Evolutionary conservation across 1,140 invertebrate genomes (phyloP).

Genomic region (Carposina sasakii): DNA sequence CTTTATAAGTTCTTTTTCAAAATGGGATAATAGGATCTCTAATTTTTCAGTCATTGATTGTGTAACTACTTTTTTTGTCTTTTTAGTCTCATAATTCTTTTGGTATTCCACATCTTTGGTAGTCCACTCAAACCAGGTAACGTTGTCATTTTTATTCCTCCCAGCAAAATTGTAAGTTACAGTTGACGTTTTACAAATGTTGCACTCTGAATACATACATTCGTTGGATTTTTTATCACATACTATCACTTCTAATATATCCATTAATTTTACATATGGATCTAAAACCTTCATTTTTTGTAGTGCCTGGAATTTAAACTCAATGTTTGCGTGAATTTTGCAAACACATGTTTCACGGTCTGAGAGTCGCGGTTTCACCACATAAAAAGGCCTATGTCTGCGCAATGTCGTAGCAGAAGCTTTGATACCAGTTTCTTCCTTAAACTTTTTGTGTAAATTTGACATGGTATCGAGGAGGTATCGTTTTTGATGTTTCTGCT

Average conservation of each 20-base stretch:
- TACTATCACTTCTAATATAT: too few relatives aligned
- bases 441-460: constrained; percentile 13
- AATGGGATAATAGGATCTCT: constrained; percentile 6
- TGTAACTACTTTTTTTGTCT: constrained; percentile 10
- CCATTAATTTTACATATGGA: constrained; percentile 9
- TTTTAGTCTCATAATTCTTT: neutral
- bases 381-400: constrained; percentile 20
- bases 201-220: constrained; percentile 17
- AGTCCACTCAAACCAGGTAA: constrained; percentile 12
- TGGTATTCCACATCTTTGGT: constrained; percentile 2
- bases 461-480: constrained; percentile 12
- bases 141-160: neutral
- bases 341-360: constrained; percentile 21
- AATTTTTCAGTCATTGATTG: constrained; percentile 1
- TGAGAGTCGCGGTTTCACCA: constrained; percentile 12
- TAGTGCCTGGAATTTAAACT: constrained; percentile 9
- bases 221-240: constrained; percentile 6
- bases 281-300: constrained; percentile 9
- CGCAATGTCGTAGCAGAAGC: constrained; percentile 14
- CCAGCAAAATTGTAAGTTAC: neutral
- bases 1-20: neutral
- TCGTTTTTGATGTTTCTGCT: constrained; percentile 19
- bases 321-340: constrained; percentile 18
- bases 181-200: constrained; percentile 3
- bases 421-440: constrained; percentile 13